Evolutionary conservation across 2,113 vertebrate genomes (phyloP).

Genomic region (Bolborhynchus lineola): DNA sequence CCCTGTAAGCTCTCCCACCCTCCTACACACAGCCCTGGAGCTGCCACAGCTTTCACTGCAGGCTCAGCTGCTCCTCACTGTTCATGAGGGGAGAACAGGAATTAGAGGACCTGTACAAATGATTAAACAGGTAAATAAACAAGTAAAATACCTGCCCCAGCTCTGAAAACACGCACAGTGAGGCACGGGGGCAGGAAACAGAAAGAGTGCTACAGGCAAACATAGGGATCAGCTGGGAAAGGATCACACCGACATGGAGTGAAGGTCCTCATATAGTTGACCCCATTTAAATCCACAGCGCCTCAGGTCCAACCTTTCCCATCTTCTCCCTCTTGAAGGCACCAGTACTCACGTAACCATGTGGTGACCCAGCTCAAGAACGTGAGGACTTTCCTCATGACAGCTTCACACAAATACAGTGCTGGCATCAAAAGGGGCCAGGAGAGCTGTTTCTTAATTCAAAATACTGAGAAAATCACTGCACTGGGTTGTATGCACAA

Average conservation of each 20-base stretch:
- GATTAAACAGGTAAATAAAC: background rate
- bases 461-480: background rate
- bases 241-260: background rate
- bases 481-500: background rate
- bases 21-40: background rate
- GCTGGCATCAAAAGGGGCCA: background rate
- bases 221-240: background rate
- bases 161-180: background rate
- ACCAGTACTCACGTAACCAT: background rate
- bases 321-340: background rate
- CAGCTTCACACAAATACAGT: background rate
- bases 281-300: background rate
- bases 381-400: background rate
- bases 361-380: background rate
- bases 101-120: background rate
- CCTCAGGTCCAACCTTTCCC: background rate
- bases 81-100: background rate
- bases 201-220: background rate
- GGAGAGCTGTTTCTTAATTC: background rate
- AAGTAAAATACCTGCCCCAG: background rate
- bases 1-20: background rate
- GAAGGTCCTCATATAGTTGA: background rate
- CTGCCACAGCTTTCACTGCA: background rate
- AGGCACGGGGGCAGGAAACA: background rate
- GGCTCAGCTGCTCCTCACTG: background rate